These are phyloP conservation scores for Helarctos malayanus DNA, from an alignment of 2,797 vertebrate genomes.

Conservation along the genomic window DNA sequence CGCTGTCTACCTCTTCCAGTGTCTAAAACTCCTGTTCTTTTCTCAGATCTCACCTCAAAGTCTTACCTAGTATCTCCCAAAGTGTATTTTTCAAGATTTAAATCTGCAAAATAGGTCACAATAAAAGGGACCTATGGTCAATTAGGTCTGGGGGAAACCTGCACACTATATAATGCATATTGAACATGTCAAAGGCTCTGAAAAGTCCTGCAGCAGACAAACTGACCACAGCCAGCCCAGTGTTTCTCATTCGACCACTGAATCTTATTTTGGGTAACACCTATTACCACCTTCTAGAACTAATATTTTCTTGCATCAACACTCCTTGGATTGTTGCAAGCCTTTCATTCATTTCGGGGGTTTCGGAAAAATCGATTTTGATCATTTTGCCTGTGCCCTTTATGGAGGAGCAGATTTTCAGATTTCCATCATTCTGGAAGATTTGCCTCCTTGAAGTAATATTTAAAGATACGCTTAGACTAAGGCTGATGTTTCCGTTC, in stretches of 20 bases:
- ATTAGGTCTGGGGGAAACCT: not conserved
- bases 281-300: not conserved
- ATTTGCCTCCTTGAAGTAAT: not conserved
- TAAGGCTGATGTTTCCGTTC: not conserved
- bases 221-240: not conserved
- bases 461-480: not conserved
- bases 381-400: not conserved
- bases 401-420: not conserved
- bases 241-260: not conserved
- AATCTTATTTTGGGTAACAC: not conserved
- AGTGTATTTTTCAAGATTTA: not conserved
- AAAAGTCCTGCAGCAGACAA: not conserved
- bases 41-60: not conserved
- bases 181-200: not conserved
- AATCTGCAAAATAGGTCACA: not conserved
- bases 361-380: not conserved
- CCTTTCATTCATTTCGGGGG: not conserved
- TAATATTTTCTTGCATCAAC: not conserved
- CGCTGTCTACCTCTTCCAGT: not conserved
- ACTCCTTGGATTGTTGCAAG: not conserved
- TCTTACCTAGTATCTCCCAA: not conserved
- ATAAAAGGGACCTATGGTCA: not conserved
- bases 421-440: not conserved
- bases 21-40: not conserved
- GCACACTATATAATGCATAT: no score